phyloP scores from a whole-genome alignment of 2,797 vertebrate species.

The Xiphorhynchus erythropygius region DNA sequence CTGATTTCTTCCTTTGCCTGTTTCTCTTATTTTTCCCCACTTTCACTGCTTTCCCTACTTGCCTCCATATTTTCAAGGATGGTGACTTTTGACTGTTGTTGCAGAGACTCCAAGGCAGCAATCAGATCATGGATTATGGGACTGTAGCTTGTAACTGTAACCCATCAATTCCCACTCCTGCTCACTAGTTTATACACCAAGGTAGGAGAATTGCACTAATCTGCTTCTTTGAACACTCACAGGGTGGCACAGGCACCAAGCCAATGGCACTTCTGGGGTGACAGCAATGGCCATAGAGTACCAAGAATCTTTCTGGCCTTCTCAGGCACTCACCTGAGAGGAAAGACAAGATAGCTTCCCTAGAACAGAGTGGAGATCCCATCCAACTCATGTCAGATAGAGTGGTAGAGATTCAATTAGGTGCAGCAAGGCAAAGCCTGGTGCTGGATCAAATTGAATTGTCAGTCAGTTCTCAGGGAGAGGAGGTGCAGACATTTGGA shows the following conservation, averaged over 20 bases:
- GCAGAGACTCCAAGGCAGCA: conserved; percentile 54
- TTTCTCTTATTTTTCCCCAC: background rate
- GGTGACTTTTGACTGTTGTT: conserved; percentile 43
- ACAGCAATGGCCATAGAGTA: background rate
- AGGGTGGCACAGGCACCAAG: background rate
- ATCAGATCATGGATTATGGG: conserved; percentile 40
- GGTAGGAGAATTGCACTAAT: conserved; percentile 39
- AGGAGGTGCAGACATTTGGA: background rate
- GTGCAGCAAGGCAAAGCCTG: background rate
- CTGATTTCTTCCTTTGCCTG: background rate
- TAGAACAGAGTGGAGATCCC: background rate
- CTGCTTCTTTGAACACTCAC: background rate
- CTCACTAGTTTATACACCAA: conserved; percentile 33
- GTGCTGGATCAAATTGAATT: background rate
- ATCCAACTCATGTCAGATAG: background rate
- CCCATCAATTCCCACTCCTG: conserved; percentile 18
- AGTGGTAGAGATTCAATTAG: background rate
- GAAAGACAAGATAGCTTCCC: background rate
- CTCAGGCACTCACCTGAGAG: background rate
- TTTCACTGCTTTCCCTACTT: background rate
- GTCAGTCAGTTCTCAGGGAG: background rate
- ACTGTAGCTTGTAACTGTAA: conserved; percentile 22
- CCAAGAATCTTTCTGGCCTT: background rate
- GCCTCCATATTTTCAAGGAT: background rate
- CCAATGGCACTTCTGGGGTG: conserved; percentile 1